Evolutionary conservation across 1,140 invertebrate genomes (phyloP).

Genomic region (Bradysia coprophila): DNA sequence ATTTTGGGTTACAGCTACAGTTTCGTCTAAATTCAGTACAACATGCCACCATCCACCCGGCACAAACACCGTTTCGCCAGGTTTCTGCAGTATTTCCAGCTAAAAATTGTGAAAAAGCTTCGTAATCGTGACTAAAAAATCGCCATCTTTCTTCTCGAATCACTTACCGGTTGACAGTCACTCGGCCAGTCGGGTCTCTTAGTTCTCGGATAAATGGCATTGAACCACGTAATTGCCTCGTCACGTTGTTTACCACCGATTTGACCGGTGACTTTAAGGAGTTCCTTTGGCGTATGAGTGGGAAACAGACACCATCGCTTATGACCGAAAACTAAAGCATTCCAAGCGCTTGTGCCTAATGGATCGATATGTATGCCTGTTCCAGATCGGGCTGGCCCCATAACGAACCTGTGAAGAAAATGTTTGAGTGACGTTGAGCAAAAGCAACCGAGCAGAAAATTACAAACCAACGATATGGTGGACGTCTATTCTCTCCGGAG

Average conservation of each 20-base stretch:
- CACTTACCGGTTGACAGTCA: slow-evolving; percentile 67
- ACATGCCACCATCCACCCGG: slow-evolving; percentile 99
- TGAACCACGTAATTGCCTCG: slow-evolving; percentile 98
- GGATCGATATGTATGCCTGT: slow-evolving; percentile 99
- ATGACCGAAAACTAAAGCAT: slow-evolving; percentile 85
- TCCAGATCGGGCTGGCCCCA: slow-evolving; percentile 91
- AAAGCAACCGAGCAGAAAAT: slow-evolving; percentile 20
- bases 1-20: slow-evolving; percentile 95
- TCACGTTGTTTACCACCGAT: slow-evolving; percentile 93
- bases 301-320: slow-evolving; percentile 99
- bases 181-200: slow-evolving; percentile 76
- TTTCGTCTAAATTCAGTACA: slow-evolving; percentile 89
- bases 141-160: too few species aligned
- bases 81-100: slow-evolving; percentile 91
- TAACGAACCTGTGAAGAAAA: not conserved
- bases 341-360: slow-evolving; percentile 98
- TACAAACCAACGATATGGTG: slow-evolving; percentile 97
- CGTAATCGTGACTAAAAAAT: not conserved
- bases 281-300: slow-evolving; percentile 85
- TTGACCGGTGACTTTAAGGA: slow-evolving; percentile 74
- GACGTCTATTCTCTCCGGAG: slow-evolving; percentile 80
- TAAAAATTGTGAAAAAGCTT: slow-evolving; percentile 16
- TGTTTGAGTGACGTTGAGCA: not conserved
- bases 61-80: slow-evolving; percentile 97
- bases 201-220: slow-evolving; percentile 88